Evolutionary conservation across 1,140 invertebrate species (phyloP).

Genomic region (Lordiphosa mommai): DNA sequence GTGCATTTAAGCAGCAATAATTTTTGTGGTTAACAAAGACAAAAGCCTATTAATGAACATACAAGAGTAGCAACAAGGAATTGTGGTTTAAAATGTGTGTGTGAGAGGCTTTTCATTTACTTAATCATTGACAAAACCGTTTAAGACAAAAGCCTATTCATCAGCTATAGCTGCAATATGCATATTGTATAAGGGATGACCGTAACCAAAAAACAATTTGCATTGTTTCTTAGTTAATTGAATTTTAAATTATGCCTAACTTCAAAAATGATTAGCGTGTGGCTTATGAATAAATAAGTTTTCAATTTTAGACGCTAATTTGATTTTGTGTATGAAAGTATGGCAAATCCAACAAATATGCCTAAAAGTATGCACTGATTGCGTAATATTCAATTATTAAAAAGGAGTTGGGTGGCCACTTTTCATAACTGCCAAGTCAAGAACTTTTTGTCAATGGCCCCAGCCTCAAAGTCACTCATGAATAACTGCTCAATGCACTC

Average conservation of each 20-base stretch:
- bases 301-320: slow-evolving; percentile 74
- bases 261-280: slow-evolving; percentile 57
- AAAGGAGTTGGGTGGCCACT: slow-evolving; percentile 41
- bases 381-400: slow-evolving; percentile 71
- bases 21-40: slow-evolving; percentile 74
- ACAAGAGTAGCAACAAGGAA: slow-evolving; percentile 24
- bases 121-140: slow-evolving; percentile 51
- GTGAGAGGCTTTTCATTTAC: slow-evolving; percentile 57
- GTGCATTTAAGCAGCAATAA: slow-evolving; percentile 76
- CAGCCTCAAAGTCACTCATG: slow-evolving; percentile 52
- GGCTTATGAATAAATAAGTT: slow-evolving; percentile 72
- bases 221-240: slow-evolving; percentile 50
- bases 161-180: slow-evolving; percentile 15
- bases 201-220: neutral
- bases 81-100: slow-evolving; percentile 25
- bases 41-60: slow-evolving; percentile 76
- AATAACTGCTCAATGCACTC: slow-evolving; percentile 41
- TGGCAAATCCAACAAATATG: neutral
- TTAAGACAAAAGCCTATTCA: slow-evolving; percentile 61
- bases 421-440: slow-evolving; percentile 60
- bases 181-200: slow-evolving; percentile 14
- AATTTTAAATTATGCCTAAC: slow-evolving; percentile 69
- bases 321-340: slow-evolving; percentile 58
- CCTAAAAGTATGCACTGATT: slow-evolving; percentile 51
- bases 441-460: slow-evolving; percentile 65